Evolutionary conservation across 2,797 vertebrate genomes (phyloP).

Genomic region (Petrocephalus sullivani): DNA sequence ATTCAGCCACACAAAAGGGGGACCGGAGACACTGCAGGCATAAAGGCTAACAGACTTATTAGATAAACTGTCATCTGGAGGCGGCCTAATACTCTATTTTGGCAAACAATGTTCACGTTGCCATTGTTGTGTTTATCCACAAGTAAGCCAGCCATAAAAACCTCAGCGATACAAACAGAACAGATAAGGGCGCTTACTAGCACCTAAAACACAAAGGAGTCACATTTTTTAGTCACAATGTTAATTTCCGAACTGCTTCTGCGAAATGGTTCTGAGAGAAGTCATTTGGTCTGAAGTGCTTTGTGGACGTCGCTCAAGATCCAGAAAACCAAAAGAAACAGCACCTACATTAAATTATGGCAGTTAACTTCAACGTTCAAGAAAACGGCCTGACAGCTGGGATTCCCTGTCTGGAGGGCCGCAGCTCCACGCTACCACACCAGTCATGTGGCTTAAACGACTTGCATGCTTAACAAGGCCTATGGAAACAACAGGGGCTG

Average conservation of each 20-base stretch:
- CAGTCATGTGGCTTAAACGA: background rate
- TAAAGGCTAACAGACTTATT: background rate
- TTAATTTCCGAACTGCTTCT: background rate
- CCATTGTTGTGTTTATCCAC: background rate
- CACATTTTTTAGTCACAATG: background rate
- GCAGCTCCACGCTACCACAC: background rate
- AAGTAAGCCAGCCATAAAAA: background rate
- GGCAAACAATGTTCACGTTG: background rate
- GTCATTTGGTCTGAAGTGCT: background rate
- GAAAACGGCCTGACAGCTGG: background rate
- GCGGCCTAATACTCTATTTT: background rate
- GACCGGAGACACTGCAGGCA: background rate
- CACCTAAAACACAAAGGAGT: background rate
- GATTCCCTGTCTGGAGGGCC: background rate
- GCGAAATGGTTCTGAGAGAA: background rate
- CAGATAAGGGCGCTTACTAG: background rate
- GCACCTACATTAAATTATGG: background rate
- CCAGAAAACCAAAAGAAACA: conserved; percentile 1
- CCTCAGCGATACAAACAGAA: background rate
- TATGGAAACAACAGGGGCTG: background rate
- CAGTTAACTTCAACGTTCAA: background rate
- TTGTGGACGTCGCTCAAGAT: background rate
- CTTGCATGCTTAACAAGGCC: background rate
- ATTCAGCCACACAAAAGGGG: background rate
- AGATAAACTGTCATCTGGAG: background rate